These are phyloP conservation scores for Anoura caudifer DNA, from an alignment of 2,113 vertebrate genomes.

Conservation along the genomic window DNA sequence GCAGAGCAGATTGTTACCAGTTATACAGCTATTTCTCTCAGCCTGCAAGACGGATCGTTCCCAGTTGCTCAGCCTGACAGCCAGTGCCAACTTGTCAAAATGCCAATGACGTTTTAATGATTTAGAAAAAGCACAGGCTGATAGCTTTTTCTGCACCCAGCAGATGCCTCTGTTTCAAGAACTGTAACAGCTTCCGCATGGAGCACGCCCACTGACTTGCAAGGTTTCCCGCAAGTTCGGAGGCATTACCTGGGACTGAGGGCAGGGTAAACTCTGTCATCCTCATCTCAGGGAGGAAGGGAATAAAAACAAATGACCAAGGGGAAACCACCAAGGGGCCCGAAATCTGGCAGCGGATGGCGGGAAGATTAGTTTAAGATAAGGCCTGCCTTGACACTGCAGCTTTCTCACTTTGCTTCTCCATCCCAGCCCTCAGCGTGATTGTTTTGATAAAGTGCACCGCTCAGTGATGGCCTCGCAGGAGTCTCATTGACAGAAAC, in stretches of 20 bases:
- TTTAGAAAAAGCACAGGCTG: not conserved
- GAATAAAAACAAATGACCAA: not conserved
- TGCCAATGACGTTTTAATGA: not conserved
- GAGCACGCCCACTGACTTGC: not conserved
- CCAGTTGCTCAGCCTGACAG: not conserved
- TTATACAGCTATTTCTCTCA: conserved; percentile 36
- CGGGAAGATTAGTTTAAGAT: rapidly evolving
- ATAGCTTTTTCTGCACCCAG: not conserved
- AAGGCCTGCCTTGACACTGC: not conserved
- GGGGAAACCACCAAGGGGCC: not conserved
- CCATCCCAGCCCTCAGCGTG: not conserved
- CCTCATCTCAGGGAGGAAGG: not conserved
- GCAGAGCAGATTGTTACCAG: not conserved
- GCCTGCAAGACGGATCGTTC: conserved; percentile 37
- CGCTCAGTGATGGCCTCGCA: not conserved
- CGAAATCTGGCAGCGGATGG: not conserved
- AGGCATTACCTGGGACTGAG: not conserved
- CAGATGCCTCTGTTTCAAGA: conserved; percentile 27
- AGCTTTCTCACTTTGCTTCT: not conserved
- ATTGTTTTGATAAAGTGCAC: conserved; percentile 66
- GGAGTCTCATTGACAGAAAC: conserved; percentile 40
- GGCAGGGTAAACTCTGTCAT: not conserved
- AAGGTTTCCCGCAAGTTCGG: not conserved
- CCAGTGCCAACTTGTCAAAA: conserved; percentile 2
- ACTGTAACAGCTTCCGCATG: not conserved